These are phyloP conservation scores for Melipona quadrifasciata DNA, from an alignment of 1,140 invertebrate genomes.

Conservation along the genomic window DNA sequence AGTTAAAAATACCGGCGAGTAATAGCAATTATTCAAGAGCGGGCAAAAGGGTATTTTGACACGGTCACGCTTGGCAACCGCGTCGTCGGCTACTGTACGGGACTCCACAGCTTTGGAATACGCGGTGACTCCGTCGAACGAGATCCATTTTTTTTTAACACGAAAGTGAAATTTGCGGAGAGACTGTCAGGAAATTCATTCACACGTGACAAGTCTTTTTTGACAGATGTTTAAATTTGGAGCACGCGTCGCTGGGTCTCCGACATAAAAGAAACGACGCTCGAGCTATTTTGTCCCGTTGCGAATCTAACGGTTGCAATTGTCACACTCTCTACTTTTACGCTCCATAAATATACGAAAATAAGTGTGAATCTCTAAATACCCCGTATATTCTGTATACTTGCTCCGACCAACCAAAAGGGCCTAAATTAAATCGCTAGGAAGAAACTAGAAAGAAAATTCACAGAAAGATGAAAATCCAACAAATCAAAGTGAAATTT, in stretches of 20 bases:
- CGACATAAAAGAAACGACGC: background rate
- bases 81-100: slow-evolving; percentile 48
- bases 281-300: background rate
- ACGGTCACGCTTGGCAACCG: slow-evolving; percentile 3
- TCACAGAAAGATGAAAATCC: background rate
- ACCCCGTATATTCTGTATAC: background rate
- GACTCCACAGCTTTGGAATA: slow-evolving; percentile 37
- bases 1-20: slow-evolving; percentile 35
- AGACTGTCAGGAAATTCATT: too few species aligned
- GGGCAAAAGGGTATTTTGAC: slow-evolving; percentile 53
- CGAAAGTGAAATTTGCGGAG: too few species aligned
- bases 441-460: background rate
- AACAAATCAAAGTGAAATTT: background rate
- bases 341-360: background rate
- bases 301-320: background rate
- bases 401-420: too few species aligned
- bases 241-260: too few species aligned
- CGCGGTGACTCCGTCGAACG: background rate
- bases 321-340: background rate
- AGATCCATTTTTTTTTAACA: too few species aligned
- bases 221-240: background rate
- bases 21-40: slow-evolving; percentile 44
- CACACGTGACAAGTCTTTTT: too few species aligned
- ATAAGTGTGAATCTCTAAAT: background rate
- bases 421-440: rapidly evolving